These are phyloP conservation scores for Eulithis prunata DNA, from an alignment of 2,888 invertebrate species.

Conservation along the genomic window DNA sequence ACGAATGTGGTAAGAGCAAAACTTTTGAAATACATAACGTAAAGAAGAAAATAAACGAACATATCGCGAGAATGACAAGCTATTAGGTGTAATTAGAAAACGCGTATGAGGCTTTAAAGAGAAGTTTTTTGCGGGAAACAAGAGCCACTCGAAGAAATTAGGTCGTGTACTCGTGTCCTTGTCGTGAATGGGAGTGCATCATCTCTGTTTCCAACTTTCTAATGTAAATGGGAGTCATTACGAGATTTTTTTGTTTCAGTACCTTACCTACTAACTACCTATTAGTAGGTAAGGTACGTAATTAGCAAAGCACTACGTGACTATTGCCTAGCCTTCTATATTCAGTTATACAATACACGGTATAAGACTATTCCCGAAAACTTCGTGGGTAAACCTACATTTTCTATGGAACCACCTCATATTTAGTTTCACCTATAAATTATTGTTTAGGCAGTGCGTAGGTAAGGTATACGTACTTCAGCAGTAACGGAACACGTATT, in stretches of 20 bases:
- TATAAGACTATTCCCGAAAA: too few relatives aligned
- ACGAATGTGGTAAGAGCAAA: too few relatives aligned
- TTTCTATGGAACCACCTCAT: too few relatives aligned
- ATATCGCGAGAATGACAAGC: slow-evolving; percentile 31
- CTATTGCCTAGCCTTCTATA: too few relatives aligned
- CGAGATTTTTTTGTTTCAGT: not conserved
- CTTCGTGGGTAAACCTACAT: too few relatives aligned
- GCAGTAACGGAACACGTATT: slow-evolving; percentile 33
- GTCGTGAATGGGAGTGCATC: slow-evolving; percentile 31
- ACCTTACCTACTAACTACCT: too few relatives aligned
- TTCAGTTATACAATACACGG: too few relatives aligned
- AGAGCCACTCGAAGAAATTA: slow-evolving; percentile 36
- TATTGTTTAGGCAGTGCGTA: too few relatives aligned
- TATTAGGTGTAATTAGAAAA: slow-evolving; percentile 42
- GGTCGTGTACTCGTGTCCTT: slow-evolving; percentile 42
- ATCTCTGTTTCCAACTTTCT: not conserved
- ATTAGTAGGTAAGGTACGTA: not conserved
- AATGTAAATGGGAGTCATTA: slow-evolving; percentile 2
- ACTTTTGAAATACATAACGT: too few relatives aligned
- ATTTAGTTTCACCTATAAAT: too few relatives aligned
- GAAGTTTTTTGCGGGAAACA: slow-evolving; percentile 31
- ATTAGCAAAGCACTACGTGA: too few relatives aligned
- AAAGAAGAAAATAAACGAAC: not conserved
- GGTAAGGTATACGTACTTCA: not conserved
- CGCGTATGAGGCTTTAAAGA: slow-evolving; percentile 35